These are phyloP conservation scores for Andrena flavipes DNA, from an alignment of 2,888 invertebrate species.

Conservation along the genomic window DNA sequence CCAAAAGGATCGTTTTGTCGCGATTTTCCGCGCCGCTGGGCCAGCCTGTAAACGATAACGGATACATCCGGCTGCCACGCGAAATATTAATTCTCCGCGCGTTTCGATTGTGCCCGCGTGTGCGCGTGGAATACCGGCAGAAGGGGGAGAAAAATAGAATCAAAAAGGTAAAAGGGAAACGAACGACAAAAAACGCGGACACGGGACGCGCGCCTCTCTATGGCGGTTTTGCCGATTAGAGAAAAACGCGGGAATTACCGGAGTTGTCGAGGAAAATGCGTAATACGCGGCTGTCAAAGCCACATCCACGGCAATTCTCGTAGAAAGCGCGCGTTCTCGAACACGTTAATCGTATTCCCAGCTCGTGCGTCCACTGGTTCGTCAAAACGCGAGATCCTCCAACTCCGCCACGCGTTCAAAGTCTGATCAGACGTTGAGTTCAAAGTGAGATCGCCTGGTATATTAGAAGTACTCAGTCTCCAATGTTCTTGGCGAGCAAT, in stretches of 20 bases:
- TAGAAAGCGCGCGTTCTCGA: conserved; percentile 30
- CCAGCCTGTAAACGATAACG: conserved; percentile 72
- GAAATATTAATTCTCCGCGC: conserved; percentile 61
- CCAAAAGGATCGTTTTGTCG: conserved; percentile 78
- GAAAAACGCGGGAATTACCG: conserved; percentile 53
- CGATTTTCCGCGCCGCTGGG: conserved; percentile 74
- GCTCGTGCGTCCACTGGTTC: neutral
- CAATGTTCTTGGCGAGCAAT: no score
- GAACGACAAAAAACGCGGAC: neutral
- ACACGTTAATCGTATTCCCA: conserved; percentile 41
- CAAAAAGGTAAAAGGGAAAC: conserved; percentile 9
- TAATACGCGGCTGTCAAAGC: conserved; percentile 48
- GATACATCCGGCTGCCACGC: conserved; percentile 28
- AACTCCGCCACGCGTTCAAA: no score
- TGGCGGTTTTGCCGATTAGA: conserved; percentile 45
- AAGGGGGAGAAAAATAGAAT: neutral
- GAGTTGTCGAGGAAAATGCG: conserved; percentile 35
- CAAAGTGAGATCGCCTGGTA: no score
- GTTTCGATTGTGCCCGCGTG: conserved; percentile 56
- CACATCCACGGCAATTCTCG: conserved; percentile 35
- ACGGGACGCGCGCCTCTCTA: conserved; percentile 13
- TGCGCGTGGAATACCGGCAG: conserved; percentile 21
- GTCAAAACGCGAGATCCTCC: no score
- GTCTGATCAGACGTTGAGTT: no score
- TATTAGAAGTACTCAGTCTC: no score